Evolutionary conservation across 2,888 invertebrate species (phyloP), one percentile per base, ranked within the genome.

Genomic region (Hypomecis punctinalis): DNA sequence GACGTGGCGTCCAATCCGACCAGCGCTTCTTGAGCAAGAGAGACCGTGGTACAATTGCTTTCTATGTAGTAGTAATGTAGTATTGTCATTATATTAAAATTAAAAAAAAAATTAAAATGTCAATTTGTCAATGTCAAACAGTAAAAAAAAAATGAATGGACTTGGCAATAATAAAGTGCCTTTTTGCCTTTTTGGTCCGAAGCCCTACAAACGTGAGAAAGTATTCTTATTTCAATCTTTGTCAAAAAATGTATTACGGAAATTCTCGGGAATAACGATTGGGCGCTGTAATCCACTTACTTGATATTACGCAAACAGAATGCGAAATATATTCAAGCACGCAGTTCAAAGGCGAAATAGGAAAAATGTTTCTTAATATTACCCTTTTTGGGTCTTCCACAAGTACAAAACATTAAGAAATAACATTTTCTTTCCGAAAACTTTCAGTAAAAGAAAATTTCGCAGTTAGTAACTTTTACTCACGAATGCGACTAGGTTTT

Each of bases 231-330:
- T 35, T 46, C 40, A 23, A 52, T 36, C 49, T 9, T 43, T 51
- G 53, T 39, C 40, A 39, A 56, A 56, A 8, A 48, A 36, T 52
- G 33, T 59, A 37, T 5, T 56, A 57, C 57, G 63, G 53, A 49
- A 59, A 58, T 58, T 52, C 42, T 35, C n/a, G 40, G 46, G 11
- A 39, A 23, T 62, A 52, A 46, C 36, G n/a, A 49, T 55, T 55
- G 52, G 23, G 53, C 48, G 40, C 52, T 58, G 45, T 49, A 49
- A 45, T 33, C 33, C 37, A 54, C 53, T 48, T 63, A 63, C 48
- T 58, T 23, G 10, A 52, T 52, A 57, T 57, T 57, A 40, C 56
- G 56, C 46, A 40, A 52, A 51, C 11, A 51, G 13, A 56, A 56
- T 46, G 49, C 13, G 13, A 62, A 47, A 56, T 51, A 51, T 37